Evolutionary conservation across 2,888 invertebrate genomes (phyloP), one percentile per base, ranked within the genome.

Genomic region (Mythimna ferrago): DNA sequence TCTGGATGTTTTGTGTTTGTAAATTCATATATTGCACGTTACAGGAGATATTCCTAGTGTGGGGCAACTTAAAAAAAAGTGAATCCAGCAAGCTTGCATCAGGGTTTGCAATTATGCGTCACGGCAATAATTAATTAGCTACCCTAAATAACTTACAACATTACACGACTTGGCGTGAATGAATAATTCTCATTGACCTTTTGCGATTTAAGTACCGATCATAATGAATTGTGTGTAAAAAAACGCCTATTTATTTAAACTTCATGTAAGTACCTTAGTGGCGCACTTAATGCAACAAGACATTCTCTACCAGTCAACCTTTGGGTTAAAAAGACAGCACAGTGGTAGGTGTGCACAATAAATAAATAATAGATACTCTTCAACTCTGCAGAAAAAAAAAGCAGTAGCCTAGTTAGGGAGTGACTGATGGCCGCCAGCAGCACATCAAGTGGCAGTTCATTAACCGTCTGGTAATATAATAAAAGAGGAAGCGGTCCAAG

Each of bases 401-500:
- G 2, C 7, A 0, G 32, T 10, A 32, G 44, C 54, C n/a, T 73
- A 58, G 78, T 75, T 70, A 63, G 58, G 58, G 48, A 61, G 38
- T 57, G 19, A 11, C 10, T 11, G 56, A 21, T 16, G 19, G 38
- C 51, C 14, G 35, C 32, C 57, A 58, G 48, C 54, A 44, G 54
- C 2, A n/a, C 16, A 26, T 14, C 53, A 54, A 4, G 11, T 57
- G 57, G 64, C 32, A 41, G 76, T 9, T 16, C 48, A 21, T 62
- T 56, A 81, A 66, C 56, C 51, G 35, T 14, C 16, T 19, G 48
- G 54, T 78, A 26, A 26, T 26, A 67, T 32, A 67, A 78, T 78
- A 44, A 51, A 32, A 5, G 21, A 41, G 51, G 53, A 64, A 32
- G 73, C 26, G 48, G 60, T 73, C 56, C 51, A 64, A 63, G 53